A percentile compares a stretch with the other conserved stretches of the same genome.
These are phyloP conservation scores for Struthio camelus DNA, from an alignment of 2,113 vertebrate species.

Conservation along the genomic window DNA sequence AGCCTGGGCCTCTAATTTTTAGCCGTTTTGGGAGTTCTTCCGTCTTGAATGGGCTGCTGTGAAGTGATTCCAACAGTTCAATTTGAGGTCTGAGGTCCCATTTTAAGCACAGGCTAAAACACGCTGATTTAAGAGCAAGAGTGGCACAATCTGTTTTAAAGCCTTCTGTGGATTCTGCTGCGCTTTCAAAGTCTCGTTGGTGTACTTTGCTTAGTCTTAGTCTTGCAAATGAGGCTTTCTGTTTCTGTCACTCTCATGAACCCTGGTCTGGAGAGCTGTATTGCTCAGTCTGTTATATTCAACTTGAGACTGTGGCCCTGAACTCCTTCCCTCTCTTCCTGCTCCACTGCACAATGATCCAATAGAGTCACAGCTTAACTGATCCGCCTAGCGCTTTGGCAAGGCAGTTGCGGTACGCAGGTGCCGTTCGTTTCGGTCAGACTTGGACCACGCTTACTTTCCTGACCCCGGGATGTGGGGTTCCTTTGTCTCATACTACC, in stretches of 20 bases:
- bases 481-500: background rate
- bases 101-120: background rate
- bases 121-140: rapidly evolving
- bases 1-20: background rate
- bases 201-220: background rate
- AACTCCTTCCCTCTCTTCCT: background rate
- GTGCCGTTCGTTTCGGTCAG: background rate
- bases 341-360: background rate
- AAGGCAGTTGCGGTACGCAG: background rate
- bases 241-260: rapidly evolving
- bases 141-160: background rate
- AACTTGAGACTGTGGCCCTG: background rate
- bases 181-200: background rate
- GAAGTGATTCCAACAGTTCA: background rate
- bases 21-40: background rate
- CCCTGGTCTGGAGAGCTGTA: background rate
- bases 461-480: background rate
- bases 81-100: background rate
- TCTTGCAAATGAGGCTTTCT: background rate
- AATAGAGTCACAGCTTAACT: background rate
- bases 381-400: background rate
- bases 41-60: background rate
- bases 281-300: background rate
- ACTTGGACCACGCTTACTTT: background rate
- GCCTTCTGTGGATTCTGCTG: background rate